These are phyloP conservation scores for Epinotia nisella DNA, from an alignment of 2,888 invertebrate genomes.

Conservation along the genomic window DNA sequence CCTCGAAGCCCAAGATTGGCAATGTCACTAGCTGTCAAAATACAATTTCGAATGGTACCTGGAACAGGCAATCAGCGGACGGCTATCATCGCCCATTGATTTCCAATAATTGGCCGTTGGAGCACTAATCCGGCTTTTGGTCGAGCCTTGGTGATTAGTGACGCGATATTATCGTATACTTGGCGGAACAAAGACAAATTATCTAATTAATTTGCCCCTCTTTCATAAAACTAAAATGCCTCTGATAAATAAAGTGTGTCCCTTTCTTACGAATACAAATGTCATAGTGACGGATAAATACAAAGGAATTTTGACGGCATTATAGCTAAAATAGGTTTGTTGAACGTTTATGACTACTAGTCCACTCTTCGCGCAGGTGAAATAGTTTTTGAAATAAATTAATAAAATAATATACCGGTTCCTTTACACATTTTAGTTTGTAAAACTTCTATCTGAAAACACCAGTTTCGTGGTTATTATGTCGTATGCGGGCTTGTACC, in stretches of 20 bases:
- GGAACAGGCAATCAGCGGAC: conserved; percentile 15
- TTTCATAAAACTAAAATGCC: too few species aligned
- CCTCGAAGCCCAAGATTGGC: neutral
- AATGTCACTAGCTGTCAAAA: neutral
- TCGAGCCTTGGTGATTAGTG: conserved; percentile 11
- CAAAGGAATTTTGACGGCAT: too few species aligned
- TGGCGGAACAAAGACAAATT: neutral
- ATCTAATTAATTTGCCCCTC: neutral
- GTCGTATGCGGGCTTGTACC: neutral
- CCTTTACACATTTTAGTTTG: neutral
- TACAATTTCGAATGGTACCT: neutral
- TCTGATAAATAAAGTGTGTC: too few species aligned
- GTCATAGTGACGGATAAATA: too few species aligned
- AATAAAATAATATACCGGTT: too few species aligned
- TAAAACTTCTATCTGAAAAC: neutral
- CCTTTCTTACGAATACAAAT: too few species aligned
- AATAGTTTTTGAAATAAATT: too few species aligned
- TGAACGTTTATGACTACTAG: too few species aligned
- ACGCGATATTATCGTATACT: neutral
- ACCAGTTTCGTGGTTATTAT: neutral
- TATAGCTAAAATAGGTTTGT: too few species aligned
- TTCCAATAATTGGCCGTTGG: conserved; percentile 31
- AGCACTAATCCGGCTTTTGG: conserved; percentile 20
- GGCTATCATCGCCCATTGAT: conserved; percentile 25
- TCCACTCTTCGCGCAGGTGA: too few species aligned